Evolutionary conservation across 2,113 vertebrate species (phyloP).

Genomic region (Oncorhynchus clarkii): DNA sequence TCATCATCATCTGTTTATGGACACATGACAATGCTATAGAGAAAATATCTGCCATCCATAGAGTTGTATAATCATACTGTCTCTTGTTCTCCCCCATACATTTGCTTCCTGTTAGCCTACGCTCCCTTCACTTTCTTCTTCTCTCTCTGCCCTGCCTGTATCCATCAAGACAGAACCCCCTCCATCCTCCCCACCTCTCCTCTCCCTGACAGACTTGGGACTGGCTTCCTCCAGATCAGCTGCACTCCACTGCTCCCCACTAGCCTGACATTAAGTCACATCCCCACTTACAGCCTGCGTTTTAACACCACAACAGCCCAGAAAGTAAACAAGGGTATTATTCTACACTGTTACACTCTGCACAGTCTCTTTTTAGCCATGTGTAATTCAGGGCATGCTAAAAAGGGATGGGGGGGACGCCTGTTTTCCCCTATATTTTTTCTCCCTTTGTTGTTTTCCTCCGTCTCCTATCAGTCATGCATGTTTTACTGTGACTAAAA

Average conservation of each 20-base stretch:
- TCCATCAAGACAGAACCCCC: background rate
- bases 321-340: conserved; percentile 29
- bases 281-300: conserved; percentile 17
- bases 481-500: conserved; percentile 28
- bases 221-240: conserved; percentile 17
- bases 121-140: too few relatives aligned
- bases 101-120: too few relatives aligned
- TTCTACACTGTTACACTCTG: conserved; percentile 45
- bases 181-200: background rate
- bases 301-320: conserved; percentile 46
- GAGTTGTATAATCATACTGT: too few relatives aligned
- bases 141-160: too few relatives aligned
- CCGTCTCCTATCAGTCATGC: conserved; percentile 45
- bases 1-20: too few relatives aligned
- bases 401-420: background rate
- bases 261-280: conserved; percentile 14
- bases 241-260: conserved; percentile 14
- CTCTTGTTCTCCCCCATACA: too few relatives aligned
- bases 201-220: background rate
- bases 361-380: conserved; percentile 31
- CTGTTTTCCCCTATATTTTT: background rate
- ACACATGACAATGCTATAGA: too few relatives aligned
- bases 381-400: background rate
- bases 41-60: background rate
- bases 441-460: conserved; percentile 15